Evolutionary conservation across 2,888 invertebrate genomes (phyloP), one percentile per base, ranked within the genome.

Genomic region (Andrena praecox): DNA sequence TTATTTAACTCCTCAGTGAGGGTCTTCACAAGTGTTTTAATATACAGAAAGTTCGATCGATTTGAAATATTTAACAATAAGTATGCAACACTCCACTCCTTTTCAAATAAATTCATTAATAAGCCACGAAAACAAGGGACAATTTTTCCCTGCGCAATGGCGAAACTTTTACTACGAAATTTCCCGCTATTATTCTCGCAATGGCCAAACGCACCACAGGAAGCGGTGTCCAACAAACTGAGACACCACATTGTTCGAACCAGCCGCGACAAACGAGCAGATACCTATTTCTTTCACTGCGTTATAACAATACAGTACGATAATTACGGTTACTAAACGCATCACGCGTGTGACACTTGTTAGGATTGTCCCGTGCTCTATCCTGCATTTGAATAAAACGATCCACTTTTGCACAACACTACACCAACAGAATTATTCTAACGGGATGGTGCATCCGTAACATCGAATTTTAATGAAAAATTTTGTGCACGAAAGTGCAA

Each of bases 291-390:
- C 77, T 77, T 77, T 80, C 80, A 29, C 60, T n/a, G 71, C 70
- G 27, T 67, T 67, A 62, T 27, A 71, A 80, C 80, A 77, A 80
- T 77, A 42, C 50, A 64, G 2, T 71, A 67, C 54, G 66, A 62
- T 74, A 79, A 81, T 79, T 81, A 70, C 8, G 35, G 27, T 66
- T 70, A 42, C 59, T 79, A 74, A 81, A 74, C 66, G 31, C 50
- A 79, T 79, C 81, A 66, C 74, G 52, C 54, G 79, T 31, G 81
- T 81, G 60, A 81, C 31, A 79, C 74, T 78, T 72, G 50, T 63
- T 72, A 50, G 16, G 4, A 70, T 74, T 62, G 70, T 74, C 68
- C 68, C 1, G 24, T 60, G 52, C 33, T 5, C 10, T 33, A 60
- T 29, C 20, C 66, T 71, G 50, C 48, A 60, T 81, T 62, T 52